A percentile compares a stretch with the other conserved stretches of the same genome.
Conservation (phyloP, 2,797 vertebrate genomes). For the Allobates femoralis region DNA sequence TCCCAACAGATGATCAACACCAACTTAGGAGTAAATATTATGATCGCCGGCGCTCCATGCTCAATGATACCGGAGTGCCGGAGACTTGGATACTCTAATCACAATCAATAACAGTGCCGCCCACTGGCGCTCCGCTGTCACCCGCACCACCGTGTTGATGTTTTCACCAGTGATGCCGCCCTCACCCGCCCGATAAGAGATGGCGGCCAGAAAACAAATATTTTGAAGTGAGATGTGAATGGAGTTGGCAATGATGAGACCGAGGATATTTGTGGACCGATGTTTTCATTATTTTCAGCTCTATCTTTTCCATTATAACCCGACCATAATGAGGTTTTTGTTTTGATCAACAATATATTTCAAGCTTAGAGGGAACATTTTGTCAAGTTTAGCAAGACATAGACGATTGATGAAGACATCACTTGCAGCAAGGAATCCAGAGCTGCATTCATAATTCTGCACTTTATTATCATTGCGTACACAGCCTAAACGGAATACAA, state of each 20-base stretch:
- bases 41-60: slow-evolving; percentile 65
- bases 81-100: slow-evolving; percentile 64
- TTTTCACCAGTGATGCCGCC: slow-evolving; percentile 71
- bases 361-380: background rate
- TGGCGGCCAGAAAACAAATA: slow-evolving; percentile 64
- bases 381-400: background rate
- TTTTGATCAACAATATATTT: slow-evolving; percentile 19
- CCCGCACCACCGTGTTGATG: slow-evolving; percentile 56
- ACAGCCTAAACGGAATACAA: background rate
- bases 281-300: slow-evolving; percentile 59
- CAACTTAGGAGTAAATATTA: slow-evolving; percentile 72
- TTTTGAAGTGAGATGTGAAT: slow-evolving; percentile 71
- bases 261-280: slow-evolving; percentile 55
- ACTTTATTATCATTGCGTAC: too few species aligned
- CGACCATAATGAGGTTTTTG: background rate
- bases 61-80: slow-evolving; percentile 68
- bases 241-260: slow-evolving; percentile 52
- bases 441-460: background rate
- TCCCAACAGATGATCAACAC: slow-evolving; percentile 71
- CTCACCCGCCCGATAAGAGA: slow-evolving; percentile 70
- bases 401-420: background rate
- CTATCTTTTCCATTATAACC: slow-evolving; percentile 6
- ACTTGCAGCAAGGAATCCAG: background rate
- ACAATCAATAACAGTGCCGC: slow-evolving; percentile 70
- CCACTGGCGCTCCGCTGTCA: background rate